These are phyloP conservation scores for Arctocebus calabarensis DNA, from an alignment of 2,797 vertebrate species.

Conservation along the genomic window DNA sequence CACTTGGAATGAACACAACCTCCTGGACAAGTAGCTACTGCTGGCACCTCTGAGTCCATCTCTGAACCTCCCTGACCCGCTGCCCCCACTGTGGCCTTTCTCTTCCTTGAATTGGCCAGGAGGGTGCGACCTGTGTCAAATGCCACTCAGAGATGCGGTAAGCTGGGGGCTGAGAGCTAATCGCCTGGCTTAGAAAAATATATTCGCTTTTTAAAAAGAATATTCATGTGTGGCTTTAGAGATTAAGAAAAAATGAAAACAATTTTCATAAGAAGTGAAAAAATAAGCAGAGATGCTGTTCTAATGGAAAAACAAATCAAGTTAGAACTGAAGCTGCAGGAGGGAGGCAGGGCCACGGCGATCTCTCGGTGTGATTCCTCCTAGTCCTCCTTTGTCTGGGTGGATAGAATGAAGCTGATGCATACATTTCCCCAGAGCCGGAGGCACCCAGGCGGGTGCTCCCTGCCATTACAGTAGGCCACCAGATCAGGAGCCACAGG, in stretches of 20 bases:
- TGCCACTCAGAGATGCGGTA: not conserved
- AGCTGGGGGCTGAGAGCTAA: not conserved
- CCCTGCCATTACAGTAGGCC: not conserved
- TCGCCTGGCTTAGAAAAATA: not conserved
- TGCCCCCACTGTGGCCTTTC: no score
- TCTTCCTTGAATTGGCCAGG: not conserved
- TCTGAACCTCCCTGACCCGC: not conserved
- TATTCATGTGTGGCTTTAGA: not conserved
- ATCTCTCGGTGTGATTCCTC: not conserved
- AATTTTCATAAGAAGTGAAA: conserved; percentile 6
- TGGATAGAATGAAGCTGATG: not conserved
- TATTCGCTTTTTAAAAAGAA: not conserved
- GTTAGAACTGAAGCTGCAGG: not conserved
- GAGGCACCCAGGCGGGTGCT: not conserved
- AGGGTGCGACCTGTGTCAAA: not conserved
- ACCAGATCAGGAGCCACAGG: not conserved
- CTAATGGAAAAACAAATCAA: conserved; percentile 39
- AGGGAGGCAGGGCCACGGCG: not conserved
- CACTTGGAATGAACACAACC: not conserved
- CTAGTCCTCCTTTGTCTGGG: not conserved
- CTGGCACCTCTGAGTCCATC: not conserved
- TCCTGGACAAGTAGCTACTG: not conserved
- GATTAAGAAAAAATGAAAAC: conserved; percentile 46
- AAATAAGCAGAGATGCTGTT: conserved; percentile 33
- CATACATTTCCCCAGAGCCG: not conserved